Evolutionary conservation across 2,113 vertebrate species (phyloP), one percentile per base, ranked within the genome.

Genomic region (Conger conger): DNA sequence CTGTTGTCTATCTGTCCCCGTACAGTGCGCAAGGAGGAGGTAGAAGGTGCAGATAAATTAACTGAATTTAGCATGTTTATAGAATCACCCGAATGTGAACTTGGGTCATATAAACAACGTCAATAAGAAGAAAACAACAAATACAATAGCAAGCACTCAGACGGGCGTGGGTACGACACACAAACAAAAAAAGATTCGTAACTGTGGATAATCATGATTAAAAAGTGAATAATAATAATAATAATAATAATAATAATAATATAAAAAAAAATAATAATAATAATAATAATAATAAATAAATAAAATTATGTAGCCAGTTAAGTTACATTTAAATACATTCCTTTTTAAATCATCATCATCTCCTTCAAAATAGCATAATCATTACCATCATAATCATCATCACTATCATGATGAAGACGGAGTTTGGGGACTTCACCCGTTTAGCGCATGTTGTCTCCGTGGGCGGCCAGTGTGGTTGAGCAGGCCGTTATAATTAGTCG

Each of bases 401-500:
- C 3, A 57, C 11, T 3, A 20, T 20, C 15, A 20, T 6, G 23
- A 63, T 63, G 57, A 63, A 27, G 57, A 20, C 57, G 18, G 57
- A 23, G 50, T 54, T 80, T 80, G 20, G 7, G 35, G 33, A 38
- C 37, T 38, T 78, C 30, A 45, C 54, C 83, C 60, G 76, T 77
- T 77, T 83, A 53, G 40, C 68, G 45, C 73, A 63, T 50, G 54
- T 37, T 63, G 53, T 80, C 50, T 33, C 76, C 77, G 83, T 84
- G 83, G 83, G 83, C 30, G 83, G 76, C 33, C 50, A 33, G 50
- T 53, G 50, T 79, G 36, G 45, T 27, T 0, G 83, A 73, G 83
- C 77, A 40, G 76, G 83, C 63, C 77, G 50, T 50, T 30, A 40
- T 80, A 68, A 80, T 84, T 84, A 60, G 77, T 63, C 76, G 27